Evolutionary conservation across 2,797 vertebrate species (phyloP), one percentile per base, ranked within the genome.

Genomic region (Jordanella pulchra): DNA sequence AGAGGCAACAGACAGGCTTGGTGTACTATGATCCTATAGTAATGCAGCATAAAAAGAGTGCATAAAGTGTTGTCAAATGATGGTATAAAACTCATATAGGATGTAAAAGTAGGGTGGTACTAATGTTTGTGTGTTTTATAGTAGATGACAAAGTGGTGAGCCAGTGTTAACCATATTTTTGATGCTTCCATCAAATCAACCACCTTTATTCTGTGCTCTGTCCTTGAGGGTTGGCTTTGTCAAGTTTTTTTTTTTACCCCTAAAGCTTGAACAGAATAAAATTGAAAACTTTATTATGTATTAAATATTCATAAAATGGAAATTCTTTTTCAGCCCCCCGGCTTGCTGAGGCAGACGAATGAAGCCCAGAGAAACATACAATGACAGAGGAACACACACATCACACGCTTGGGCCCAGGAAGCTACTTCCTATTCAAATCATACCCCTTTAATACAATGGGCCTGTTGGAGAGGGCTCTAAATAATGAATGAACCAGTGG

Each of bases 281-380:
- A 93, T 86, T 89, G 88, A 92, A 93, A 93, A 93, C 89, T 91
- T 93, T 93, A 92, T 93, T 93, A 91, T 91, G 85, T 89, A 92
- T 93, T 91, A 93, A 93, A 93, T 92, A 93, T 93, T 93, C 89
- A 93, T 93, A 89, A 91, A 91, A 93, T 93, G 91, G 91, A 93
- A 93, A 93, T 93, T 92, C 82, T 87, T 87, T 89, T 90, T 89
- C 90, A 92, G 84, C 91, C 90, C 87, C 87, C 87, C 83, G 90
- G 90, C 90, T 88, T 83, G 81, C 84, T 69, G 81, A 85, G 87
- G 83, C 88, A 92, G 90, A 92, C 85, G 42, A 81, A 92, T 91
- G 90, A 90, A 90, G 91, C 89, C 85, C 85, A 81, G 79, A 89
- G 89, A 92, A 92, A 93, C 90, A 91, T 89, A 89, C 89, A 92